phyloP scores from a whole-genome alignment of 1,140 invertebrate genomes.

The Protaetia brevitarsis region DNA sequence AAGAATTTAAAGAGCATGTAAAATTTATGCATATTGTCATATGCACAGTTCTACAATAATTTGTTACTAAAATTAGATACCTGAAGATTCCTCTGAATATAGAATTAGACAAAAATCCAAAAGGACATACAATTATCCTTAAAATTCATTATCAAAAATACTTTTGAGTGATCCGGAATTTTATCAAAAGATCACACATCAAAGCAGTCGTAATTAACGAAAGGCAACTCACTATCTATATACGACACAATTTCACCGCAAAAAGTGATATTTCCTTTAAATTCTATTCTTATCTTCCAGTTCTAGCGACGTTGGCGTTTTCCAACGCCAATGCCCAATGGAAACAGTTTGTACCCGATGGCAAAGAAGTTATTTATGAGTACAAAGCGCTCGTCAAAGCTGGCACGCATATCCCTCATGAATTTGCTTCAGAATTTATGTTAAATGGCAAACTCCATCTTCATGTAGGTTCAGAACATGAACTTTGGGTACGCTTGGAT shows the following conservation, averaged over 20 bases:
- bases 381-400: conserved; percentile 46
- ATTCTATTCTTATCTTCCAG: background rate
- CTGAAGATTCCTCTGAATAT: no score
- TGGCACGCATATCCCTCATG: conserved; percentile 43
- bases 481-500: conserved; percentile 40
- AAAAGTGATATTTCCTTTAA: background rate
- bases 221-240: no score
- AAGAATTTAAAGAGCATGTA: no score
- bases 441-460: conserved; percentile 45
- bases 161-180: no score
- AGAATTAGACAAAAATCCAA: no score
- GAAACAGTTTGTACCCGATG: conserved; percentile 36
- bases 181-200: no score
- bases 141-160: no score
- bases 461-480: conserved; percentile 32
- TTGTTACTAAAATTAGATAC: no score
- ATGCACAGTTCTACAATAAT: no score
- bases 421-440: conserved; percentile 44
- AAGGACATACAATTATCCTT: no score
- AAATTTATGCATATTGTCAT: no score
- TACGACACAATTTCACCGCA: background rate
- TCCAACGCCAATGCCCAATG: background rate
- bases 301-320: background rate
- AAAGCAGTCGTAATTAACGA: no score
- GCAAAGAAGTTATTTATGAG: conserved; percentile 46